These are phyloP conservation scores for Coleophora deauratella DNA, from an alignment of 2,888 invertebrate genomes.

Conservation along the genomic window DNA sequence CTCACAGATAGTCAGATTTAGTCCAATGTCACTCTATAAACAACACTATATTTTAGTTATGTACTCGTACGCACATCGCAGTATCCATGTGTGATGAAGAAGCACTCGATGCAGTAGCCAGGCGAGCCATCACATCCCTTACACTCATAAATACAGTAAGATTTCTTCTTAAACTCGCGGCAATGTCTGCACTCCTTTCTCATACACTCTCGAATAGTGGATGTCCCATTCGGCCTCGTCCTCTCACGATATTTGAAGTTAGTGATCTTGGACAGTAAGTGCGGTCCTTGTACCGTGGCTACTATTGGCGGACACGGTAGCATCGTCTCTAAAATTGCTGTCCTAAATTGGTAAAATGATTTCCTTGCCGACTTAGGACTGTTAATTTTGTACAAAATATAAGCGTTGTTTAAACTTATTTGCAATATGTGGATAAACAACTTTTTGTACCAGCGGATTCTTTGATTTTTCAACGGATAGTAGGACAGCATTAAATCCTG, in stretches of 20 bases:
- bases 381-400: background rate
- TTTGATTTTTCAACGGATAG: background rate
- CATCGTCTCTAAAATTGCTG: background rate
- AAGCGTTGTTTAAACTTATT: background rate
- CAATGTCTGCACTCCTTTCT: background rate
- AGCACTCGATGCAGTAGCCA: background rate
- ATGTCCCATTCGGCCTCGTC: background rate
- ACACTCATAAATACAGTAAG: background rate
- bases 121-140: background rate
- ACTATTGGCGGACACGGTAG: background rate
- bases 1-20: no score
- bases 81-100: background rate
- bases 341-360: background rate
- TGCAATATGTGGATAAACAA: background rate
- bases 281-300: no score
- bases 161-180: background rate
- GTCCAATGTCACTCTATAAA: no score
- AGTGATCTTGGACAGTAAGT: no score
- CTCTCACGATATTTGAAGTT: background rate
- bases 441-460: background rate
- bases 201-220: background rate
- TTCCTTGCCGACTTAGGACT: background rate
- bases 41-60: no score
- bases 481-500: background rate
- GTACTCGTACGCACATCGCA: no score